phyloP scores from a whole-genome alignment of 2,888 invertebrate species.

The Agriotes lineatus region DNA sequence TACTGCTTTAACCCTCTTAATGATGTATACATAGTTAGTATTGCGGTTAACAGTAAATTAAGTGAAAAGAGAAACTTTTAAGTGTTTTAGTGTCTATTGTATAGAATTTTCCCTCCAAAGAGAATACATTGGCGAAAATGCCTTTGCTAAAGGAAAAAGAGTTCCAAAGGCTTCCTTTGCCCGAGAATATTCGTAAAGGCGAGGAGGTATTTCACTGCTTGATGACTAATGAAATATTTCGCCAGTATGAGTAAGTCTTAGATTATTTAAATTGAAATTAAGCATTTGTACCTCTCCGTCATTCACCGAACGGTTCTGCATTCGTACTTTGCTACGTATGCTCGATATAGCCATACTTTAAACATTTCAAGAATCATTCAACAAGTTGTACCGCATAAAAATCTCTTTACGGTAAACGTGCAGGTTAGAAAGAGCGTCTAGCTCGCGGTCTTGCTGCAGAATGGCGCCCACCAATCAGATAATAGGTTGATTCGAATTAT shows the following conservation, averaged over 20 bases:
- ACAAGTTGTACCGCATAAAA: no score
- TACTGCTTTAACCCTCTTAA: no score
- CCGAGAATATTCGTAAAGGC: conserved; percentile 82
- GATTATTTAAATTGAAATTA: conserved; percentile 2
- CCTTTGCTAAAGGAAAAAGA: conserved; percentile 85
- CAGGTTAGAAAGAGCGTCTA: no score
- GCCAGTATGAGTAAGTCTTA: conserved; percentile 94
- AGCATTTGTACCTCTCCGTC: conserved; percentile 36
- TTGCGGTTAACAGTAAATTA: no score
- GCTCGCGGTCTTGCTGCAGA: no score
- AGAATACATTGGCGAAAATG: conserved; percentile 70
- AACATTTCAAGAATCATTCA: no score
- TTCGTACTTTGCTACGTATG: conserved; percentile 46
- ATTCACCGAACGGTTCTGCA: conserved; percentile 58
- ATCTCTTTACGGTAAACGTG: no score
- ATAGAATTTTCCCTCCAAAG: conserved; percentile 63
- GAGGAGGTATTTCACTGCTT: conserved; percentile 95
- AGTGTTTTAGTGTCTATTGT: conserved; percentile 7
- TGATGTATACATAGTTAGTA: no score
- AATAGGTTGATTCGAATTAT: no score
- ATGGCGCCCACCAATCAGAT: no score
- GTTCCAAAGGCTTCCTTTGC: conserved; percentile 78
- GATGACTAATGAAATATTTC: conserved; percentile 95
- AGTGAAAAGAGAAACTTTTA: no score
- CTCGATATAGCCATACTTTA: background rate